Conservation (phyloP, 2,888 invertebrate genomes). For the Cremastinae sp. region DNA sequence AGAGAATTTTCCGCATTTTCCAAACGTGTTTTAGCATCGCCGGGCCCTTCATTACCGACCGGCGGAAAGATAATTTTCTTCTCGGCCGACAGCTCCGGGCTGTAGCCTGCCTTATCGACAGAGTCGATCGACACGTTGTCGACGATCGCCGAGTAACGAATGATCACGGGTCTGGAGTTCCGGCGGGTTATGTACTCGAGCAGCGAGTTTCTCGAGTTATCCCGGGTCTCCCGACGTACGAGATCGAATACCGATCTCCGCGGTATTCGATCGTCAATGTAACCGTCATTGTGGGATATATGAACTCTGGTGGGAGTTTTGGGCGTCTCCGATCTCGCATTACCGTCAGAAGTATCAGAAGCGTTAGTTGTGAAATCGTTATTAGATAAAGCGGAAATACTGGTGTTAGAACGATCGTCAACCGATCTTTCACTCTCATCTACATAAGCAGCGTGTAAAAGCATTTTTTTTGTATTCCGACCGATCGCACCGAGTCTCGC, state of each 20-base stretch:
- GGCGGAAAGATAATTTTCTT: conserved; percentile 13
- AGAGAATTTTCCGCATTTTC: conserved; percentile 71
- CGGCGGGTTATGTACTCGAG: conserved; percentile 43
- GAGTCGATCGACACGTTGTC: conserved; percentile 15
- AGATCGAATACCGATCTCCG: conserved; percentile 47
- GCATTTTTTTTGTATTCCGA: conserved; percentile 41
- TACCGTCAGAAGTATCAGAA: conserved; percentile 21
- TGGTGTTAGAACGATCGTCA: conserved; percentile 10
- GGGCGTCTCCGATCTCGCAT: background rate
- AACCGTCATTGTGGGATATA: conserved; percentile 10
- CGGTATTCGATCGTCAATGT: conserved; percentile 54
- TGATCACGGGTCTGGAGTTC: conserved; percentile 57
- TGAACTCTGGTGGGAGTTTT: conserved; percentile 4
- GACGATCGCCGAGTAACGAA: conserved; percentile 61
- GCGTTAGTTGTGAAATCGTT: conserved; percentile 45
- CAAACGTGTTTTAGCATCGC: conserved; percentile 67
- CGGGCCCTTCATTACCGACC: background rate
- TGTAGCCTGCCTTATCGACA: background rate
- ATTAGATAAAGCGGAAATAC: conserved; percentile 18
- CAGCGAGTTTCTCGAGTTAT: conserved; percentile 63
- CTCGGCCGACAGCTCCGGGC: background rate
- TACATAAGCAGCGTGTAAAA: conserved; percentile 44
- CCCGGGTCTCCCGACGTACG: conserved; percentile 45
- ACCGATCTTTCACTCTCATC: background rate
- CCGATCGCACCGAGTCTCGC: conserved; percentile 41